Percentiles rank a stretch among this genome's conserved stretches.
Conservation (phyloP, 2,113 vertebrate species). For the Trichechus manatus region DNA sequence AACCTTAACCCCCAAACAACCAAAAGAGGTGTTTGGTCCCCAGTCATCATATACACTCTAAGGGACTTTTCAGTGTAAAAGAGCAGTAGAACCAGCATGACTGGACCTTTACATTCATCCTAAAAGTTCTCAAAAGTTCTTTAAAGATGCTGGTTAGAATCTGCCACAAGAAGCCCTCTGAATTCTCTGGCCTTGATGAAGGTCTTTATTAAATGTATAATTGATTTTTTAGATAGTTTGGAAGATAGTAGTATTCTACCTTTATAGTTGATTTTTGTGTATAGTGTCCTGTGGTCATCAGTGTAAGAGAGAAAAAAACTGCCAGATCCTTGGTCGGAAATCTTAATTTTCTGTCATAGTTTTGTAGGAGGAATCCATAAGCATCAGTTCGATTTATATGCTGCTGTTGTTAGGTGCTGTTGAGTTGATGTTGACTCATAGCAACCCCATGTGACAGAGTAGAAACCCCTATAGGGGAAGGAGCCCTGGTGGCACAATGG, state of each 20-base stretch:
- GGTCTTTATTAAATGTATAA: not conserved
- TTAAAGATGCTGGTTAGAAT: not conserved
- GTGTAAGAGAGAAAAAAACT: not conserved
- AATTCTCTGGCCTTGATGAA: not conserved
- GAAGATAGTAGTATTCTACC: not conserved
- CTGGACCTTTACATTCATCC: not conserved
- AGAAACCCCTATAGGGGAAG: no score
- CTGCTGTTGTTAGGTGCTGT: not conserved
- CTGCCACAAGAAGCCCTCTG: not conserved
- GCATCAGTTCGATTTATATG: not conserved
- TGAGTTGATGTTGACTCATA: no score
- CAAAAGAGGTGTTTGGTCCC: not conserved
- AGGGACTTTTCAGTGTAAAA: not conserved
- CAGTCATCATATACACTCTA: not conserved
- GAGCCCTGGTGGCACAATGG: no score
- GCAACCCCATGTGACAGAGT: no score
- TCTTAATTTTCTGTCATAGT: not conserved
- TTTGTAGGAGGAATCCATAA: not conserved
- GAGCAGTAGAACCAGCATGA: not conserved
- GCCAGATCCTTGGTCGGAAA: not conserved
- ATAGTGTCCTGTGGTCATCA: not conserved
- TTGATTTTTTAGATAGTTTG: not conserved
- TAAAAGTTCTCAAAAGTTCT: not conserved
- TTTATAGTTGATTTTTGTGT: not conserved
- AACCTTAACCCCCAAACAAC: not conserved